Base-by-base conservation (phyloP, 2,888 invertebrate species). In the Macrosoma leucophasiata region DNA sequence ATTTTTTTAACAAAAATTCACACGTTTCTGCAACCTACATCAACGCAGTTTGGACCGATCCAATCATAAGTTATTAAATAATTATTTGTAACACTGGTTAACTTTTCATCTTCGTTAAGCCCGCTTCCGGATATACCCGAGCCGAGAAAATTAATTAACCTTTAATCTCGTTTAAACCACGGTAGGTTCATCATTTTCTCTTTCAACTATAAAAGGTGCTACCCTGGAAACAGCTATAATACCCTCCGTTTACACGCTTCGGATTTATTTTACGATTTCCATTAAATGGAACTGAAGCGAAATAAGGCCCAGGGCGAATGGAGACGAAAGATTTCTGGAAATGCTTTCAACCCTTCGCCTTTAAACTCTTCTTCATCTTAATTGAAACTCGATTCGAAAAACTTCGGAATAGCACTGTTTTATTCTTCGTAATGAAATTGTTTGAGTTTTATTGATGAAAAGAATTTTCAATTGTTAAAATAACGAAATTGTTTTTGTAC, bases 191-290 rank as follows among this genome's bases (percentile, higher is more conserved):
- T 11, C n/a, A n/a, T n/a, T n/a, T n/a, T n/a, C n/a, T n/a, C n/a
- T n/a, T n/a, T 33, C 29, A 33, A 37, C 36, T 41, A 46, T 52
- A 43, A 50, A 40, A 38, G 41, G 46, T 44, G 45, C 52, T 51
- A 54, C 51, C 55, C 56, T 38, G 49, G 52, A 57, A 60, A 62
- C 58, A 57, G 51, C 53, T 55, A 44, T 55, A 50, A 48, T 39
- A 46, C 48, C 48, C 43, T 22, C 39, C 42, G 37, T 36, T 36
- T 46, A 42, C 45, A 54, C 50, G 42, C 51, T 48, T 50, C 49
- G 61, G 60, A 63, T 67, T 68, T 62, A 60, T 58, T 63, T 68
- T 65, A 65, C 60, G 60, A 58, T 59, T 58, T 49, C 53, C 57
- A 65, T 61, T 63, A 63, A 63, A 62, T 46, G 56, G 48, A 46